These are phyloP conservation scores for Gryon sp. DNA, from an alignment of 1,140 invertebrate genomes.

Conservation along the genomic window DNA sequence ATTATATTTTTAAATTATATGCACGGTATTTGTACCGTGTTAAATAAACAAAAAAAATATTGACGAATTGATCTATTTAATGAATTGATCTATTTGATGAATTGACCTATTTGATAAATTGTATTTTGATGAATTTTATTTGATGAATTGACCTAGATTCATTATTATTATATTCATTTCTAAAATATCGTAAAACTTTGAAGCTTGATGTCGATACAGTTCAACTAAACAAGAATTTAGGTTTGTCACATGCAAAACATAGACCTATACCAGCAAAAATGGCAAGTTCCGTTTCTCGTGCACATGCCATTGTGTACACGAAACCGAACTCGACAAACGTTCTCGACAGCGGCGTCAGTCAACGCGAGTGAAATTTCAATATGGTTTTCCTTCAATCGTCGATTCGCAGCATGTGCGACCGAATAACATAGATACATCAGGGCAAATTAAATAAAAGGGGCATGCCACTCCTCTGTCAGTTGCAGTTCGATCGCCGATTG, in stretches of 20 bases:
- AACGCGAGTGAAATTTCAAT: conserved; percentile 79
- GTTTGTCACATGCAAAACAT: conserved; percentile 23
- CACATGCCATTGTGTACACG: conserved; percentile 62
- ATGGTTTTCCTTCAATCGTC: conserved; percentile 77
- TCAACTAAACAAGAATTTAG: conserved; percentile 14
- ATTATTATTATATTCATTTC: too few relatives aligned
- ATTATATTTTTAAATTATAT: too few relatives aligned
- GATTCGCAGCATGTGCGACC: conserved; percentile 78
- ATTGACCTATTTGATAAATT: too few relatives aligned
- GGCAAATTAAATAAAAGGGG: conserved; percentile 80
- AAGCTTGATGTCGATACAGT: background rate
- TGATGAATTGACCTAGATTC: too few relatives aligned
- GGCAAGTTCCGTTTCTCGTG: conserved; percentile 68
- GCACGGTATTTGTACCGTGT: too few relatives aligned
- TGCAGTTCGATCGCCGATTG: conserved; percentile 79
- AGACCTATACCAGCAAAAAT: conserved; percentile 46
- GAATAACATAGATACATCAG: conserved; percentile 79
- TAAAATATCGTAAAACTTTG: too few relatives aligned
- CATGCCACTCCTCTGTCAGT: conserved; percentile 78
- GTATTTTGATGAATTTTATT: too few relatives aligned
- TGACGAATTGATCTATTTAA: too few relatives aligned
- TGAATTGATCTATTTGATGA: too few relatives aligned
- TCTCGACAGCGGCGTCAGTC: conserved; percentile 44
- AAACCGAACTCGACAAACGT: conserved; percentile 27
- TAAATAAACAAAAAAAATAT: too few relatives aligned